Evolutionary conservation across 2,113 vertebrate genomes (phyloP).

Genomic region (Desmodus rotundus): DNA sequence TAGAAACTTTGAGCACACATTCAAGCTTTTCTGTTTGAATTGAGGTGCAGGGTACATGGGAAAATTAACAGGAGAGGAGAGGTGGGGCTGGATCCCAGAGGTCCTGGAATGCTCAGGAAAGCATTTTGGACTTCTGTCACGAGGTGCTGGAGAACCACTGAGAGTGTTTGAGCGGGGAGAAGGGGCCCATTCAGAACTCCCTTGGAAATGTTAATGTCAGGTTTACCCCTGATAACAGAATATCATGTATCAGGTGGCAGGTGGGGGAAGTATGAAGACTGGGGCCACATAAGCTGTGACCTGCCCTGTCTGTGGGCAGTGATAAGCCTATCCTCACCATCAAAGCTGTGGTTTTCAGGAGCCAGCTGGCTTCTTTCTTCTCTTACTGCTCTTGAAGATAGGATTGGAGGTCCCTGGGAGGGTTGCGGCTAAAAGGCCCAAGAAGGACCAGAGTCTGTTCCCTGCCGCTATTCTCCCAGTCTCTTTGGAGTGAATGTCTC

Average conservation of each 20-base stretch:
- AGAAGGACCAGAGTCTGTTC: background rate
- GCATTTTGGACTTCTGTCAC: background rate
- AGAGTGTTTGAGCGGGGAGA: background rate
- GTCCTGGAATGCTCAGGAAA: background rate
- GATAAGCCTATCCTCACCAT: background rate
- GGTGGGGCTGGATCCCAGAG: background rate
- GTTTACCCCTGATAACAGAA: background rate
- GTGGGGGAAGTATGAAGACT: background rate
- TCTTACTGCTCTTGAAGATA: background rate
- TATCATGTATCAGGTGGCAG: background rate
- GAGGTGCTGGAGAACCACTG: background rate
- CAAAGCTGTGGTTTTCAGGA: background rate
- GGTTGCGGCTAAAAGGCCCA: constrained; percentile 32
- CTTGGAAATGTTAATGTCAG: background rate
- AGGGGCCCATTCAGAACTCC: background rate
- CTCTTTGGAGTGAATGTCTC: constrained; percentile 33
- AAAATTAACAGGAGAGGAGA: background rate
- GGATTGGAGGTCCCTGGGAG: background rate
- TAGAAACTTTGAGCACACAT: background rate
- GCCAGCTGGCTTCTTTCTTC: constrained; percentile 23
- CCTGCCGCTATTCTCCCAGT: background rate
- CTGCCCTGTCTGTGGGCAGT: background rate
- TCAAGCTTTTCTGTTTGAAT: background rate
- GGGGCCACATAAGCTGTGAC: background rate
- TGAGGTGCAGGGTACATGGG: background rate